Percentiles rank a stretch among this genome's conserved stretches.
phyloP scores from a whole-genome alignment of 1,140 invertebrate genomes.

The Portunus trituberculatus region DNA sequence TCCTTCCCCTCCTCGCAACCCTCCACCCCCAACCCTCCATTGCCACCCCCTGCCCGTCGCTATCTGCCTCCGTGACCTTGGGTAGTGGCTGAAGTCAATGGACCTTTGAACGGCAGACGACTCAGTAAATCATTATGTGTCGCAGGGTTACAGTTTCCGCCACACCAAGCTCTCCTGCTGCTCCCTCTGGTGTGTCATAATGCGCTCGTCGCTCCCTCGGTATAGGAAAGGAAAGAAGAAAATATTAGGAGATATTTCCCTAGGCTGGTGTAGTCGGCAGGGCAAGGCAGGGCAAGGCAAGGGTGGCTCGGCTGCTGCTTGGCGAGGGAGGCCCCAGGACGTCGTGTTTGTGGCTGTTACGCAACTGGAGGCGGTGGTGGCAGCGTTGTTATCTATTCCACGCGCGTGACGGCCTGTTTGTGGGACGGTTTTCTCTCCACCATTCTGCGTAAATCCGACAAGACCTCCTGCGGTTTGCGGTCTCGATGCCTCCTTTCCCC shows the following conservation, averaged over 20 bases:
- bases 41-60: neutral
- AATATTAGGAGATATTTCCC: neutral
- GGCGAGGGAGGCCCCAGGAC: neutral
- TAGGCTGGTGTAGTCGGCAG: neutral
- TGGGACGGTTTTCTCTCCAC: neutral
- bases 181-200: neutral
- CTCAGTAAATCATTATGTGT: slow-evolving; percentile 29
- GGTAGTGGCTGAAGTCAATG: slow-evolving; percentile 4
- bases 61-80: slow-evolving; percentile 16
- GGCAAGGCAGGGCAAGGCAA: neutral
- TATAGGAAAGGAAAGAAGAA: neutral
- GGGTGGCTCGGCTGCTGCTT: neutral
- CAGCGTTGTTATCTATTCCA: slow-evolving; percentile 11
- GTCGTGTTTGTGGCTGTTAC: neutral
- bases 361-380: neutral
- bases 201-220: neutral
- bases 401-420: neutral
- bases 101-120: slow-evolving; percentile 15
- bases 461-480: neutral
- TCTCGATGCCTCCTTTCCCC: neutral
- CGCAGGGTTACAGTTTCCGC: neutral
- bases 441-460: neutral
- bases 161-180: neutral
- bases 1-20: neutral
- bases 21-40: neutral